Evolutionary conservation across 2,797 vertebrate genomes (phyloP).

Genomic region (Acanthurus tractus): DNA sequence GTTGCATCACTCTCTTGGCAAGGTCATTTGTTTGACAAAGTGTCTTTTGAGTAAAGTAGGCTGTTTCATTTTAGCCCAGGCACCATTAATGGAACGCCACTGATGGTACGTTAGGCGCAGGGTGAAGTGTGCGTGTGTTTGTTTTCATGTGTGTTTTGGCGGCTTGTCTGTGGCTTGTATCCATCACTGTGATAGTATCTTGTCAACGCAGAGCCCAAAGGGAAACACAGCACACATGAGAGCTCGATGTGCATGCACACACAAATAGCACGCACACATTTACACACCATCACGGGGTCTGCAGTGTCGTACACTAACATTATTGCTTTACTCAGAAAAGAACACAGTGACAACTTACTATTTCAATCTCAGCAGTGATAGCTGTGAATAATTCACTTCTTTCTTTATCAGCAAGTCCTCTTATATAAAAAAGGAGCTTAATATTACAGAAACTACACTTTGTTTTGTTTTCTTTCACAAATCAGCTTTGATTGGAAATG

Average conservation of each 20-base stretch:
- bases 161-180: constrained; percentile 49
- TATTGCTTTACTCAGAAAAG: background rate
- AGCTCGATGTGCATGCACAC: constrained; percentile 20
- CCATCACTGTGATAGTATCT: constrained; percentile 70
- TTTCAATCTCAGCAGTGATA: background rate
- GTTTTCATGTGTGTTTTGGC: constrained; percentile 51
- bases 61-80: constrained; percentile 72
- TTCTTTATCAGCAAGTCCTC: background rate
- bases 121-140: constrained; percentile 42
- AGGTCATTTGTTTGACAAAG: constrained; percentile 82
- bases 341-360: background rate
- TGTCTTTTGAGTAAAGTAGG: constrained; percentile 77
- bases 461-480: background rate
- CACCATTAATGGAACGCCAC: constrained; percentile 71
- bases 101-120: constrained; percentile 61
- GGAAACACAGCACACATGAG: constrained; percentile 33
- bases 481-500: constrained; percentile 2
- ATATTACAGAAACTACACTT: accelerated
- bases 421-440: background rate
- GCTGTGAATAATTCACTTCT: background rate
- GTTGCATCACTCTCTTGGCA: constrained; percentile 62
- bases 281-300: background rate
- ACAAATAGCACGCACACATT: constrained; percentile 11
- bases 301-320: background rate
- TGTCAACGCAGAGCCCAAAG: constrained; percentile 52